Base-by-base conservation (phyloP, 1,140 invertebrate genomes). In the Argopecten irradians region DNA sequence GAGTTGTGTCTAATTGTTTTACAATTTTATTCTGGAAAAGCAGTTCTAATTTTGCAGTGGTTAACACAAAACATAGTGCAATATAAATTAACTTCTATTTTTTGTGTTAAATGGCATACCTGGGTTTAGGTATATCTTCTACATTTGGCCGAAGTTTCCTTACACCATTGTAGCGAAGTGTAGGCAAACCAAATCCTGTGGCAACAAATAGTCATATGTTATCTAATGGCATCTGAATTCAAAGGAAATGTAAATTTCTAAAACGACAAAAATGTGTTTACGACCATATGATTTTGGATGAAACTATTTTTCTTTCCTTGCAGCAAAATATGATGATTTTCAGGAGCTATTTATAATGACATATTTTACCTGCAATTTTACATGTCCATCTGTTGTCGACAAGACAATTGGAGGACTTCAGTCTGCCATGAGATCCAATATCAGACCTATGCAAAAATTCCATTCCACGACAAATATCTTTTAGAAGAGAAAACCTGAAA, bases 361-460 rank as follows among this genome's bases (percentile, higher is more conserved):
- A 14, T 85, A 86, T 16, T 71, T 11, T 89, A 91, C 89, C 98
- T 34, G 98, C 97, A 41, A 99, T 95, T 93, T 99, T 98, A 36
- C 99, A 97, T 83, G 98, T 98, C 98, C 98, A 99, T 13, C 98
- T 96, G 3, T 98, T 98, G 94, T 99, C 98, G n/a, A 99, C 97
- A 19, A 99, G 95, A 94, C 98, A 99, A 94, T 99, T 99, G 16
- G 97, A 97, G 0, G 98, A 97, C 89, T 97, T 97, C 35, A 99
- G 96, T 89, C 98, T 97, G 0, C 98, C 98, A 94, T 99, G 98
- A 93, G 97, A 98, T 86, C 97, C 96, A 19, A 99, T 96, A 91
- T 96, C 96, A 0, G 98, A 98, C 88, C 98, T 97, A 95, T 99
- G 98, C 35, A 99, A 96, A 95, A 89, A 94, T 19, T 89, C 88